Evolutionary conservation across 2,113 vertebrate species (phyloP).

Genomic region (Turnix velox): DNA sequence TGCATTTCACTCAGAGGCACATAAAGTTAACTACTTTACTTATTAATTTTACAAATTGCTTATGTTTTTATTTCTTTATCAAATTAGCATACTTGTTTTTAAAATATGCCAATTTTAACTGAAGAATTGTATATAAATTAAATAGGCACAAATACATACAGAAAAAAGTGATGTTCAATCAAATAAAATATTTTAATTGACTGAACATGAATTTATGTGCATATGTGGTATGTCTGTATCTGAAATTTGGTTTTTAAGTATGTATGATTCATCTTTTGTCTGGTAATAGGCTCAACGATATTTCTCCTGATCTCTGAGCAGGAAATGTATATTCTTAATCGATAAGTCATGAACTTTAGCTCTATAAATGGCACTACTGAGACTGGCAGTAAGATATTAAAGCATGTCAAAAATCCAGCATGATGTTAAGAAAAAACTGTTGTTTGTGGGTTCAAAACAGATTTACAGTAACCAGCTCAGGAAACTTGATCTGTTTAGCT

Average conservation of each 20-base stretch:
- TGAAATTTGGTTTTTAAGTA: background rate
- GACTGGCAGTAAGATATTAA: slow-evolving; percentile 20
- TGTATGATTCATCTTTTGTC: background rate
- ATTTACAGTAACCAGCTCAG: background rate
- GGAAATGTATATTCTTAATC: slow-evolving; percentile 36
- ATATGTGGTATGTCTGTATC: background rate
- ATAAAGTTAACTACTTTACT: background rate
- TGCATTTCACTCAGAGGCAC: background rate
- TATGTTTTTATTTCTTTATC: background rate
- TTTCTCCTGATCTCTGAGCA: background rate
- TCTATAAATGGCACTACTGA: slow-evolving; percentile 12
- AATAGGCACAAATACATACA: background rate
- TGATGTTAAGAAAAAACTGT: background rate
- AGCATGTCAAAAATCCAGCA: slow-evolving; percentile 9
- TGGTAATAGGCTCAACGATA: background rate
- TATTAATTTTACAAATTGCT: background rate
- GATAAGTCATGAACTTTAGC: slow-evolving; percentile 39
- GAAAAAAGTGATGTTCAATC: background rate
- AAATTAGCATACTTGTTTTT: background rate
- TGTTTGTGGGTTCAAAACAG: background rate
- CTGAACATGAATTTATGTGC: background rate
- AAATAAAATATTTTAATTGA: background rate
- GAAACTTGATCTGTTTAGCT: background rate
- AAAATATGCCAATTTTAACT: background rate
- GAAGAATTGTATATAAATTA: background rate